Conservation (phyloP, 2,113 vertebrate genomes). For the Paedocypris sp. region DNA sequence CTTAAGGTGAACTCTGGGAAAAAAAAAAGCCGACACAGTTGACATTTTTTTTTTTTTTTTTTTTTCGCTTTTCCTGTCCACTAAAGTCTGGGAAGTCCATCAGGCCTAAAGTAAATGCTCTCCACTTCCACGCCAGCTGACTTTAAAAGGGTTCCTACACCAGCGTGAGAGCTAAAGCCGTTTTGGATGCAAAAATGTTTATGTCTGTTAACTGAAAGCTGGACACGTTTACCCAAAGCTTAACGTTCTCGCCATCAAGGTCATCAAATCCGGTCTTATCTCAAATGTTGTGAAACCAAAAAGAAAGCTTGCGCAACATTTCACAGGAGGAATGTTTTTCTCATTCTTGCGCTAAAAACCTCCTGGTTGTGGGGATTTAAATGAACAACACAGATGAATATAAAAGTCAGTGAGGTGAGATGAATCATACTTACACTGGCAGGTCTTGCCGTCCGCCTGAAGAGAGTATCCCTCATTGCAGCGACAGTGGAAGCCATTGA, state of each 20-base stretch:
- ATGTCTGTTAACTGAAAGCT: no score
- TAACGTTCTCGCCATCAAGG: no score
- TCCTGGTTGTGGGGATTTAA: background rate
- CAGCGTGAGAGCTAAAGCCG: background rate
- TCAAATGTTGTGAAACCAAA: background rate
- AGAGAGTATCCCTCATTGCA: slow-evolving; percentile 68
- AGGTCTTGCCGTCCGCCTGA: slow-evolving; percentile 40
- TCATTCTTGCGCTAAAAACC: no score
- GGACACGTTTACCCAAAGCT: no score
- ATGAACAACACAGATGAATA: background rate
- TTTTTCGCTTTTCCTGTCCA: background rate
- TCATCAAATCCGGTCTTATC: background rate
- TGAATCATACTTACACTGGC: slow-evolving; percentile 43
- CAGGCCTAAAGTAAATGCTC: background rate
- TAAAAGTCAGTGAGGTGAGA: background rate
- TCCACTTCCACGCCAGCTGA: background rate
- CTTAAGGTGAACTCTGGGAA: background rate
- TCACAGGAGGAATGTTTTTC: background rate
- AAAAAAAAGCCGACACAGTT: background rate
- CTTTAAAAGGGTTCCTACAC: background rate
- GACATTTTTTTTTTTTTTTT: no score
- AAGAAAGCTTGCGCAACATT: background rate
- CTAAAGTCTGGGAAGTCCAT: slow-evolving; percentile 10
- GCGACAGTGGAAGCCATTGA: slow-evolving; percentile 58
- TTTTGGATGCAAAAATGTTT: background rate